Base-by-base conservation (phyloP, 1,140 invertebrate genomes). In the Pinna nobilis region DNA sequence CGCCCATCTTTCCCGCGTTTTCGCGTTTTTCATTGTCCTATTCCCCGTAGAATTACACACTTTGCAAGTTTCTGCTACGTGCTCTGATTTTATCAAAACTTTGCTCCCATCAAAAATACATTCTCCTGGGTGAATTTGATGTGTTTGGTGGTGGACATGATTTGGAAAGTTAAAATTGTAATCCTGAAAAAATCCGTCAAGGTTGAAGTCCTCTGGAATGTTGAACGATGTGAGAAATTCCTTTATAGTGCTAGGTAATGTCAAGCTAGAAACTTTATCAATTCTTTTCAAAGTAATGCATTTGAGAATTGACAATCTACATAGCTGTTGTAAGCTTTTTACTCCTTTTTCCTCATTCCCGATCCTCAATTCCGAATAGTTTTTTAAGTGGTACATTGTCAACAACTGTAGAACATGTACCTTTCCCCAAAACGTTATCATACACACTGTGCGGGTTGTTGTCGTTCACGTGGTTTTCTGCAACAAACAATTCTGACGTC, bases 101-200 rank as follows among this genome's bases (percentile, higher is more conserved):
- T 82, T 76, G n/a, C 72, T 57, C 23, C 70, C 77, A 69, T 79
- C 77, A n/a, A 82, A 65, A 25, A 71, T 18, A 64, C 77, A 82
- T 39, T 70, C 74, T 11, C 71, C 79, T 33, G 81, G 79, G 39
- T 81, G 77, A 63, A 82, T 78, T 49, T 82, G 81, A 47, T 82
- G 81, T n/a, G 66, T 71, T 74, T 77, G 65, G 37, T 82, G 81
- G 37, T 82, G 81, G 5, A 79, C 69, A 44, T 82, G 81, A 30
- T 82, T 77, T n/a, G 81, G 79, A 69, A 82, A 82, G 60, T 79
- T 82, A 25, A 78, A 81, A 53, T 82, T 80, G 49, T 82, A 82
- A 53, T 81, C 79, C 41, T 79, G 72, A 53, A 70, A 79, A 47
- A 77, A 69, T 20, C 74, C 79, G 37, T 76, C 75, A 30, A 81